Evolutionary conservation across 2,888 invertebrate species (phyloP), one percentile per base, ranked within the genome.

Genomic region (Dynastes maya): DNA sequence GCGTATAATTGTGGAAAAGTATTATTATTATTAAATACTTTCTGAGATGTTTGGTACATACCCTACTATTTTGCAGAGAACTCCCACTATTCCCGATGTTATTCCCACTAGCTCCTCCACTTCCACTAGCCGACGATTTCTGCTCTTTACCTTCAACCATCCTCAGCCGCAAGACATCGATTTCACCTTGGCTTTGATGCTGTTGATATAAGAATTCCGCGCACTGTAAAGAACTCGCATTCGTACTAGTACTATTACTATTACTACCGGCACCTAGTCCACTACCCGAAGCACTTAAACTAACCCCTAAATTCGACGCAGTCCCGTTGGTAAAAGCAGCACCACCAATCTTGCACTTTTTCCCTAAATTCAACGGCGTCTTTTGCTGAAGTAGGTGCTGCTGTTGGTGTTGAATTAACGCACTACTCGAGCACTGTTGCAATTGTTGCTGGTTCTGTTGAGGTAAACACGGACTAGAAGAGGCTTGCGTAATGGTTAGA

Each of bases 401-500:
- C 13, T 40, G 58, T 27, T 64, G 77, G 13, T 63, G 72, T 29
- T 58, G 61, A 16, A 51, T 32, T 32, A 63, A 32, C 63, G 63
- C 37, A 29, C 37, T 63, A 13, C 29, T 63, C 29, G 63, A 63
- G 13, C 29, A 63, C 29, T 53, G 68, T 51, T 68, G 68, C 13
- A 27, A 22, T 2, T 32, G 67, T 49, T 67, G 58, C 11, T 68
- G 68, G 27, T 68, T 37, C 29, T 68, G 49, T 78, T 86, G 88
- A 86, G 87, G 87, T 86, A 86, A 83, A 83, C 84, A 85, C 61
- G 86, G 87, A 87, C 87, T 87, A 86, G 87, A 45, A 45, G 45
- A 85, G 77, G 84, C 80, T 80, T 85, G 85, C 32, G 86, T 85
- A 79, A 86, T 85, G 51, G 84, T 86, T 80, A 86, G 82, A 78